Evolutionary conservation across 2,888 invertebrate genomes (phyloP).

Genomic region (Cryptus viduatorius): DNA sequence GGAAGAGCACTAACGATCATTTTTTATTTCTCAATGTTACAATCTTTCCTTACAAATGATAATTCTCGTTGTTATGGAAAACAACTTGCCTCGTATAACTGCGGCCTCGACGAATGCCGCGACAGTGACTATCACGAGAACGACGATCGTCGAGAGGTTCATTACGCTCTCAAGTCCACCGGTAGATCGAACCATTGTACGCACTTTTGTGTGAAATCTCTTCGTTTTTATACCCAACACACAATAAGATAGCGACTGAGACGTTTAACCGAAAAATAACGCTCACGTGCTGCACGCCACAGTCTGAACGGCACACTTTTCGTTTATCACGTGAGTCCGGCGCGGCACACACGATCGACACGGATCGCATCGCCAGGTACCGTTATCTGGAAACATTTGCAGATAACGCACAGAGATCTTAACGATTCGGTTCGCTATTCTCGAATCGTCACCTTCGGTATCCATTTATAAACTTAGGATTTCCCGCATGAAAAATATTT

Average conservation of each 20-base stretch:
- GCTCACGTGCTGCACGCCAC: conserved; percentile 32
- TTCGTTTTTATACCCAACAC: conserved; percentile 62
- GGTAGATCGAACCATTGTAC: conserved; percentile 37
- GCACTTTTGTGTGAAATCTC: conserved; percentile 33
- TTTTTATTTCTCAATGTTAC: too few species aligned
- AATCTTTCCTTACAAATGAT: too few species aligned
- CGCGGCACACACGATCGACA: conserved; percentile 22
- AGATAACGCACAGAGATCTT: conserved; percentile 23
- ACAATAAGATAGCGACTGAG: conserved; percentile 13
- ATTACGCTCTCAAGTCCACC: conserved; percentile 27
- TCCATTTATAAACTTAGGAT: too few species aligned
- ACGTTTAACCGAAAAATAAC: neutral
- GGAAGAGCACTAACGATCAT: too few species aligned
- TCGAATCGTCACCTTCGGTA: too few species aligned
- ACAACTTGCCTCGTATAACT: conserved; percentile 35
- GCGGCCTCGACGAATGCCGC: conserved; percentile 26
- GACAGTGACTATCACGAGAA: conserved; percentile 51
- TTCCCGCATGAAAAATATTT: too few species aligned
- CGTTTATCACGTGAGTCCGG: conserved; percentile 6
- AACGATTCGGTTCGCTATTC: conserved; percentile 7
- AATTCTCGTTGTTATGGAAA: neutral
- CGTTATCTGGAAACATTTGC: conserved; percentile 29
- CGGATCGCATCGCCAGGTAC: neutral
- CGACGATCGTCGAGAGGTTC: conserved; percentile 44
- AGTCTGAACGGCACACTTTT: neutral